Evolutionary conservation across 2,113 vertebrate genomes (phyloP).

Genomic region (Platanista minor): DNA sequence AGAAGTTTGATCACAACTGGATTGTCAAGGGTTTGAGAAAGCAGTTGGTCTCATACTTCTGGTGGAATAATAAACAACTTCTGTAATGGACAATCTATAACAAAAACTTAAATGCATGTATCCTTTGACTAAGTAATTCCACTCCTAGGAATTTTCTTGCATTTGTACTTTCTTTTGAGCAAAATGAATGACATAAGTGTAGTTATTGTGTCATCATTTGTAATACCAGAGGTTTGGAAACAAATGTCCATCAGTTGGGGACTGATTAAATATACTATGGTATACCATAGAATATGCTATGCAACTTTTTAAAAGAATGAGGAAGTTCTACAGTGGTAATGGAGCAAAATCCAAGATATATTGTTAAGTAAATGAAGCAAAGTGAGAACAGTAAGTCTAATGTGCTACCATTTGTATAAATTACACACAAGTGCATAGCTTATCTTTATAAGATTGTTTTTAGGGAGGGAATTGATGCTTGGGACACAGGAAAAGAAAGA

Average conservation of each 20-base stretch:
- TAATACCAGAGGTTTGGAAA: background rate
- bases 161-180: background rate
- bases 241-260: background rate
- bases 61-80: background rate
- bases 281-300: background rate
- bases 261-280: background rate
- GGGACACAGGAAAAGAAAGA: background rate
- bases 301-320: background rate
- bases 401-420: background rate
- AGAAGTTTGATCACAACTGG: background rate
- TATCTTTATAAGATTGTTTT: constrained; percentile 16
- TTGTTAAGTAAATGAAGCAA: background rate
- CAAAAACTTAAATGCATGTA: background rate
- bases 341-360: background rate
- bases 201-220: background rate
- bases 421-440: background rate
- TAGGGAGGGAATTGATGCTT: background rate
- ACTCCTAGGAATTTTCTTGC: background rate
- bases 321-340: background rate
- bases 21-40: background rate
- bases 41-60: background rate
- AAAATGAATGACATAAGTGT: background rate
- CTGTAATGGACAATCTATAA: background rate
- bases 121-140: background rate
- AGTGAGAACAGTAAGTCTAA: background rate